Evolutionary conservation across 2,113 vertebrate species (phyloP).

Genomic region (Psittacula cyanocephala): DNA sequence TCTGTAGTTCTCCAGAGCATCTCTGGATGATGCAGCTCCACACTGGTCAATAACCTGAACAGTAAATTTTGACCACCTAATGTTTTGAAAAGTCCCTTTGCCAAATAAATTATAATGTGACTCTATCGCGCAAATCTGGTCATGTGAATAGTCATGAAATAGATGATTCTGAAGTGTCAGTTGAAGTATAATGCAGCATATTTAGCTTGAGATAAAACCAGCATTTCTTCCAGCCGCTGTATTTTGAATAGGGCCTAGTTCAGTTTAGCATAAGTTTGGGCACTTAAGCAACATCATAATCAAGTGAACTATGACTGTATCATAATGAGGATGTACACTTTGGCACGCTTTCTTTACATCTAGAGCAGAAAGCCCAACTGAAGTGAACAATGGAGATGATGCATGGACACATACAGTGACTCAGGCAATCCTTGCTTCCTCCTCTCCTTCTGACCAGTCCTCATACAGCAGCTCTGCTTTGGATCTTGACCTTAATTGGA

Average conservation of each 20-base stretch:
- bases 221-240: background rate
- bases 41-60: background rate
- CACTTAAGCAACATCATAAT: background rate
- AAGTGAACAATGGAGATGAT: background rate
- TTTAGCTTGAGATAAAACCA: accelerated
- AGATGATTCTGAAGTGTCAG: background rate
- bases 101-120: background rate
- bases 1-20: background rate
- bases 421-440: background rate
- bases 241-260: background rate
- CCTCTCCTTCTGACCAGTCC: background rate
- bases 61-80: background rate
- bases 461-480: background rate
- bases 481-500: background rate
- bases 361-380: background rate
- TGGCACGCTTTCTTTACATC: background rate
- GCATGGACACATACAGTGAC: background rate
- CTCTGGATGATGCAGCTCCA: background rate
- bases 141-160: accelerated
- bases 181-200: background rate
- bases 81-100: background rate
- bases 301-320: background rate
- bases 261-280: background rate
- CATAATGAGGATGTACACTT: background rate
- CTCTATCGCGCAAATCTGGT: background rate